Conservation (phyloP, 2,888 invertebrate genomes). For the Drosophila quinaria region DNA sequence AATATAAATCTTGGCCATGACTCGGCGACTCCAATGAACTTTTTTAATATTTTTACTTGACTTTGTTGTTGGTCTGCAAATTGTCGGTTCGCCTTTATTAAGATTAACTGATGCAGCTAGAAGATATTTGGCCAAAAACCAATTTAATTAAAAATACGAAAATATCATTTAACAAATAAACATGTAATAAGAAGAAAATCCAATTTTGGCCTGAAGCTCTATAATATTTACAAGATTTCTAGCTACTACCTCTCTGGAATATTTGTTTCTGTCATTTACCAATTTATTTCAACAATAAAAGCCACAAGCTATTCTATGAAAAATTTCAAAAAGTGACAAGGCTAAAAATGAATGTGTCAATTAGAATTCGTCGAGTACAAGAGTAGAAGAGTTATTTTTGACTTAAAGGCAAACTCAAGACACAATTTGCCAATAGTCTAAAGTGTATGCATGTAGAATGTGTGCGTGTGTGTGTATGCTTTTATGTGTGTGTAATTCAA, state of each 20-base stretch:
- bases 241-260: background rate
- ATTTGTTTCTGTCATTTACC: background rate
- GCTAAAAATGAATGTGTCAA: conserved; percentile 8
- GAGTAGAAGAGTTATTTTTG: background rate
- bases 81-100: conserved; percentile 14
- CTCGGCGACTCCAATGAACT: conserved; percentile 26
- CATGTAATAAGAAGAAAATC: conserved; percentile 3
- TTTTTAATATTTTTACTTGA: conserved; percentile 45
- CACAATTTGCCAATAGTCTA: background rate
- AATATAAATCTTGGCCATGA: conserved; percentile 69
- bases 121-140: conserved; percentile 3
- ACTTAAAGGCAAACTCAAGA: background rate
- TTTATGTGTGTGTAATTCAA: background rate
- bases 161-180: conserved; percentile 22
- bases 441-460: background rate
- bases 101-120: conserved; percentile 21
- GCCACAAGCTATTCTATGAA: background rate
- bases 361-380: background rate
- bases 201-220: background rate
- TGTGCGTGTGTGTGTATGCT: background rate
- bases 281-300: conserved; percentile 7
- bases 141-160: conserved; percentile 42
- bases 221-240: background rate
- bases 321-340: background rate
- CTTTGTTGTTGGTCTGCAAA: conserved; percentile 8